Percentiles rank a stretch among this genome's conserved stretches.
These are phyloP conservation scores for Scaptomyza flava DNA, from an alignment of 2,888 invertebrate species.

Conservation along the genomic window DNA sequence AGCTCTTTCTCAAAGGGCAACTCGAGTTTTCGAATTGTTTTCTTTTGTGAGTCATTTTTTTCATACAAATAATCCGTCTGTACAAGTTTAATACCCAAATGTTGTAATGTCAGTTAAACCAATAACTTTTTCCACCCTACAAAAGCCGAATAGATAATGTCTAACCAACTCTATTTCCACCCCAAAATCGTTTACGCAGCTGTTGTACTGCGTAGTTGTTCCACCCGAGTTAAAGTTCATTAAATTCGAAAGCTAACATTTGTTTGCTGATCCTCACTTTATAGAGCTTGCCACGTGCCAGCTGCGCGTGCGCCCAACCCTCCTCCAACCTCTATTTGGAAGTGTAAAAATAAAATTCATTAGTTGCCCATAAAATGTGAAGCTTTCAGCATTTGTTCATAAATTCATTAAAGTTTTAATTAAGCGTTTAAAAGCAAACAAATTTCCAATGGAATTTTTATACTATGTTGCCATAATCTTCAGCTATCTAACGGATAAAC, in stretches of 20 bases:
- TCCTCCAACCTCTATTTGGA: background rate
- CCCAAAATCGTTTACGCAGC: conserved; percentile 51
- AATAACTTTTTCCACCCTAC: conserved; percentile 2
- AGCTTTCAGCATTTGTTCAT: conserved; percentile 5
- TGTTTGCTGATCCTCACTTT: conserved; percentile 42
- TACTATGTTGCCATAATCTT: conserved; percentile 7
- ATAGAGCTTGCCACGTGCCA: conserved; percentile 28
- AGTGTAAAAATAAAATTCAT: conserved; percentile 44
- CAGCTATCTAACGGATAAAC: conserved; percentile 3
- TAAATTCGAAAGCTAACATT: conserved; percentile 63
- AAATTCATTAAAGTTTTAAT: conserved; percentile 62
- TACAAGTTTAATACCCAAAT: background rate
- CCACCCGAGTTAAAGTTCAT: conserved; percentile 35
- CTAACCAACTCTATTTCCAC: conserved; percentile 12
- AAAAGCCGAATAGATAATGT: background rate
- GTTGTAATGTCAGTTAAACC: background rate
- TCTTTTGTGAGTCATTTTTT: no score
- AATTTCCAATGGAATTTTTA: conserved; percentile 39
- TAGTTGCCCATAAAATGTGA: conserved; percentile 19
- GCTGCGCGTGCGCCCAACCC: conserved; percentile 50
- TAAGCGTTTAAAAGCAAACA: conserved; percentile 57
- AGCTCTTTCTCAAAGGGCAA: no score
- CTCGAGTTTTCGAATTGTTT: no score
- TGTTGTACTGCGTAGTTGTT: conserved; percentile 44
- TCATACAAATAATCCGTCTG: no score